These are phyloP conservation scores for Argyra leucocephala DNA, from an alignment of 2,888 invertebrate species.

Conservation along the genomic window DNA sequence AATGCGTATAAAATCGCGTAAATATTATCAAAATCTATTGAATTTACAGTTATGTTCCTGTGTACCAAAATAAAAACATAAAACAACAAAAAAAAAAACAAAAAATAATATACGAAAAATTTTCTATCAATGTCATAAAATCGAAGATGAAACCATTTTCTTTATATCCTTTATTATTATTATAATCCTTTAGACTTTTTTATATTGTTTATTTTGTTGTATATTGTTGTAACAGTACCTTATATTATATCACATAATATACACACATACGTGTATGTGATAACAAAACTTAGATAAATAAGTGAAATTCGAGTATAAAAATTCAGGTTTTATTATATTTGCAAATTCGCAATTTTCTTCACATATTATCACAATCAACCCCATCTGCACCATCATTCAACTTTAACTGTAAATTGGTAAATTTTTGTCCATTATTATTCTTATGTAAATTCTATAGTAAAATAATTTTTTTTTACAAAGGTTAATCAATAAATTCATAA, in stretches of 20 bases:
- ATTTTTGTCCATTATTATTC: no score
- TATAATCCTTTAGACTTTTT: background rate
- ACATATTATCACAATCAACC: background rate
- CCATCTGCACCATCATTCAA: no score
- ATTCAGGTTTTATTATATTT: background rate
- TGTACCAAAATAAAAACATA: background rate
- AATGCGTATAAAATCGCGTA: background rate
- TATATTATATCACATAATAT: no score
- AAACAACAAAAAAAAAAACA: background rate
- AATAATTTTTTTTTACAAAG: no score
- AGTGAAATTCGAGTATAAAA: background rate
- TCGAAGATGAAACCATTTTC: constrained; percentile 4
- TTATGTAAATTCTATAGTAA: no score
- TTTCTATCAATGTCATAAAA: background rate
- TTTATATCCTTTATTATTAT: background rate
- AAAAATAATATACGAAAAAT: background rate
- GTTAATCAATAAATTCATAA: no score
- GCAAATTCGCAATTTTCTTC: no score
- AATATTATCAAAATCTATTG: background rate
- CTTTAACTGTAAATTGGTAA: no score
- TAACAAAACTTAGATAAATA: background rate
- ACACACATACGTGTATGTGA: background rate
- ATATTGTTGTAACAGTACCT: no score
- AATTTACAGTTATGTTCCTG: background rate
- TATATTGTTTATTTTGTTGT: no score